Base-by-base conservation (phyloP, 2,888 invertebrate genomes). In the Erpobdella octoculata region DNA sequence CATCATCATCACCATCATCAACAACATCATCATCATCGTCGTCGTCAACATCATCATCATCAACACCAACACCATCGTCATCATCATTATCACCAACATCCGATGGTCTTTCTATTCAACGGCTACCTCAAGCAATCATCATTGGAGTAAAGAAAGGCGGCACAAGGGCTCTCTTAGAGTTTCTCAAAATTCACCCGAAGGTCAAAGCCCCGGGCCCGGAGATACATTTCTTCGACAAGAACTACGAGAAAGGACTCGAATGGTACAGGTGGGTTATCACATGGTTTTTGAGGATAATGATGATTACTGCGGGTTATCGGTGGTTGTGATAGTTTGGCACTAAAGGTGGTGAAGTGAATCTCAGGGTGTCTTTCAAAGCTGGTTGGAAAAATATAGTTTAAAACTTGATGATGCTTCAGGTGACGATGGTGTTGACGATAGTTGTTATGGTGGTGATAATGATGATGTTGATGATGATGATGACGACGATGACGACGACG, bases 151-250 rank as follows among this genome's bases (percentile, higher is more conserved):
- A 82, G 25, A 84, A 84, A 73, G 80, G 81, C 5, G 84, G 84
- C 35, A 84, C 84, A 0, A 73, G 84, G 58, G 84, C 84, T 9
- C 76, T 84, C 33, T 77, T 84, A 4, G 79, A 81, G 70, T 84
- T 83, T 72, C 77, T 81, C 28, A 77, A 76, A 38, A 72, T 81
- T 33, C 82, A 84, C 76, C 82, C 83, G 18, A 89, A 89, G 85
- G 90, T 94, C 72, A 92, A 92, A 82, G 92, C 92, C 80, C 93
- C 94, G 0, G 90, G 91, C 18, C 91, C 92, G 25, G 96, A 97
- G 85, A 91, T 94, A 38, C 96, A 97, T 84, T 97, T 95, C 86
- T 97, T 98, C 62, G 74, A 74, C 67, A 68, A 79, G 79, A 93
- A 93, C 83, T 97, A 94, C 83, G 88, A 89, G 70, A 87, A 89